phyloP scores from a whole-genome alignment of 92 coral and sea anemone species.

The Micromussa lordhowensis region DNA sequence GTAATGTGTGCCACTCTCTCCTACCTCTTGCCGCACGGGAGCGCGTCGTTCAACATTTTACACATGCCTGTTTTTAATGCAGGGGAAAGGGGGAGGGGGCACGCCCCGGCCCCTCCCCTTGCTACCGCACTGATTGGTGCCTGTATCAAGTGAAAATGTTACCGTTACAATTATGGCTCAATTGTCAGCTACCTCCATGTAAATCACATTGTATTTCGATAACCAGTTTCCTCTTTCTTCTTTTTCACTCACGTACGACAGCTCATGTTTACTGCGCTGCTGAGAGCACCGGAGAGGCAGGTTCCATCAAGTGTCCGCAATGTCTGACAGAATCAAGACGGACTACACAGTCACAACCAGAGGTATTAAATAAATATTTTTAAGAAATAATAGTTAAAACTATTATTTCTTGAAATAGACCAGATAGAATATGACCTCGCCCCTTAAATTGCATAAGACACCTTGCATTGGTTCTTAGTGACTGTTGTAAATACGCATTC shows the following conservation, averaged over 20 bases:
- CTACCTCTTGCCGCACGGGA: too few relatives aligned
- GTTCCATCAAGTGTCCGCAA: slow-evolving; percentile 17
- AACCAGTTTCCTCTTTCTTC: neutral
- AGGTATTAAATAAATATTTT: neutral
- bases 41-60: too few relatives aligned
- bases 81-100: too few relatives aligned
- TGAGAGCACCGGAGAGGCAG: neutral
- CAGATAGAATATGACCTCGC: neutral
- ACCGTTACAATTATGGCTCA: neutral
- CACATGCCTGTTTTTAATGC: too few relatives aligned
- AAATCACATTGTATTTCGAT: neutral
- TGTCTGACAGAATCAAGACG: slow-evolving; percentile 8
- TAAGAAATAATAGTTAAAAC: too few relatives aligned
- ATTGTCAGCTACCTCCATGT: neutral
- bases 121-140: too few relatives aligned
- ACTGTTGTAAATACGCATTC: neutral
- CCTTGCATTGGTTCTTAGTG: neutral
- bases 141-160: neutral
- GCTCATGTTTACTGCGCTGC: slow-evolving; percentile 15
- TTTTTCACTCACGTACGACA: neutral
- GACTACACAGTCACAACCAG: neutral
- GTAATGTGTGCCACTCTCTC: too few relatives aligned
- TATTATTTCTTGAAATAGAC: neutral
- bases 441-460: neutral
- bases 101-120: too few relatives aligned